phyloP scores from a whole-genome alignment of 1,140 invertebrate species.

The Bombus huntii region DNA sequence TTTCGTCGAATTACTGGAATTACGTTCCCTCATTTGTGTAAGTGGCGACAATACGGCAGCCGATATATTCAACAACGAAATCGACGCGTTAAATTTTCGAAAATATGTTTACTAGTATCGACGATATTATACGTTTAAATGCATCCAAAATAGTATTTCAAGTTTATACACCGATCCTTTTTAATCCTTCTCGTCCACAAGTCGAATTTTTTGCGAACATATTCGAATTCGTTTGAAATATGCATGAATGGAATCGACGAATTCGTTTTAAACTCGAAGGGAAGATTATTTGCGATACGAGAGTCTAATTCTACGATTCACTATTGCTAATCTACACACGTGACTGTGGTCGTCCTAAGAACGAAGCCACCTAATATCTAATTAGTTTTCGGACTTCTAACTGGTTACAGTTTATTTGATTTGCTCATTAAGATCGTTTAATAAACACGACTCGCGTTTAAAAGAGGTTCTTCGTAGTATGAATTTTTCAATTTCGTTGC shows the following conservation, averaged over 20 bases:
- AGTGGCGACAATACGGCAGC: background rate
- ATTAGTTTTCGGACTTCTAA: conserved; percentile 31
- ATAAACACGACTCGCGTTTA: background rate
- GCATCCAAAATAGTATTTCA: conserved; percentile 18
- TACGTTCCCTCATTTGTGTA: too few relatives aligned
- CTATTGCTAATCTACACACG: conserved; percentile 80
- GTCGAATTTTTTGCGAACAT: background rate
- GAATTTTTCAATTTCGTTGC: background rate
- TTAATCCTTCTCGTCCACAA: background rate
- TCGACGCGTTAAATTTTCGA: background rate
- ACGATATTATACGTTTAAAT: background rate
- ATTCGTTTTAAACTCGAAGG: background rate
- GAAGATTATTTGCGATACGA: conserved; percentile 8
- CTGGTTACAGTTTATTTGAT: background rate
- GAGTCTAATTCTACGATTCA: conserved; percentile 69
- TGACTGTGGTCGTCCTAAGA: conserved; percentile 69
- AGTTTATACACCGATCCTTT: background rate
- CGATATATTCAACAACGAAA: conserved; percentile 11
- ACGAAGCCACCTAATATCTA: conserved; percentile 65
- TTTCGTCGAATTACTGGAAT: background rate
- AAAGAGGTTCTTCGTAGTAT: conserved; percentile 13
- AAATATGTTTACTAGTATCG: conserved; percentile 12
- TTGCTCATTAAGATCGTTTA: background rate
- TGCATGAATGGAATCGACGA: conserved; percentile 6
- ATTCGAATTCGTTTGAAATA: background rate